Evolutionary conservation across 2,113 vertebrate species (phyloP).

Genomic region (Puffinus mauretanicus): DNA sequence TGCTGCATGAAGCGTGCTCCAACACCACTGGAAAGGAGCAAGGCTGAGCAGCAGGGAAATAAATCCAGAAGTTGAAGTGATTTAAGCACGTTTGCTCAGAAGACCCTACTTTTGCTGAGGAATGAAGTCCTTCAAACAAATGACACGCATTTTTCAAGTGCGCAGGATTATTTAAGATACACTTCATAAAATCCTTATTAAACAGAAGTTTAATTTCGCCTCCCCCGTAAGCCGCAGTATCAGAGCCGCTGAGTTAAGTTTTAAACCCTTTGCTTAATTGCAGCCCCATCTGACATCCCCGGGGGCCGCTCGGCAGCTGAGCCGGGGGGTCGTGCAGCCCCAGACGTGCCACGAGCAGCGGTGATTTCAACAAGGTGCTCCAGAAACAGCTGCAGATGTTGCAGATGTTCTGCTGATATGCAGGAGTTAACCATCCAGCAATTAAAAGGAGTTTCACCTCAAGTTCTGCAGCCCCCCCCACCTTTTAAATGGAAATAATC

Average conservation of each 20-base stretch:
- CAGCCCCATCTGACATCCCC: not conserved
- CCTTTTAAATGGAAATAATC: not conserved
- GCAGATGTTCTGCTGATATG: not conserved
- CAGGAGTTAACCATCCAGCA: not conserved
- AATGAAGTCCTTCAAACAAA: not conserved
- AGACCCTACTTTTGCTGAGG: not conserved
- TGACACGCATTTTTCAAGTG: rapidly evolving
- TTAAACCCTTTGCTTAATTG: not conserved
- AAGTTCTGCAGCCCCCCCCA: not conserved
- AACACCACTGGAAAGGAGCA: rapidly evolving
- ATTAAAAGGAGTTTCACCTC: not conserved
- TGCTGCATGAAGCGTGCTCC: rapidly evolving
- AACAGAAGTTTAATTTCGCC: not conserved
- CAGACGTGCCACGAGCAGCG: not conserved
- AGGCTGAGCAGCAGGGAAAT: not conserved
- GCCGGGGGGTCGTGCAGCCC: not conserved
- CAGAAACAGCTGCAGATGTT: not conserved
- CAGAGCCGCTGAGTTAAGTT: not conserved
- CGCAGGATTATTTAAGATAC: not conserved
- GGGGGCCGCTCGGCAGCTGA: rapidly evolving
- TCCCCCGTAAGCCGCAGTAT: not conserved
- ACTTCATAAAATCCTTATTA: not conserved
- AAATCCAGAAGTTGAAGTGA: not conserved
- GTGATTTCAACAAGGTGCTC: not conserved
- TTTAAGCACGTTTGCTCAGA: not conserved